Evolutionary conservation across 1,140 invertebrate species (phyloP), one percentile per base, ranked within the genome.

Genomic region (Sipha flava): DNA sequence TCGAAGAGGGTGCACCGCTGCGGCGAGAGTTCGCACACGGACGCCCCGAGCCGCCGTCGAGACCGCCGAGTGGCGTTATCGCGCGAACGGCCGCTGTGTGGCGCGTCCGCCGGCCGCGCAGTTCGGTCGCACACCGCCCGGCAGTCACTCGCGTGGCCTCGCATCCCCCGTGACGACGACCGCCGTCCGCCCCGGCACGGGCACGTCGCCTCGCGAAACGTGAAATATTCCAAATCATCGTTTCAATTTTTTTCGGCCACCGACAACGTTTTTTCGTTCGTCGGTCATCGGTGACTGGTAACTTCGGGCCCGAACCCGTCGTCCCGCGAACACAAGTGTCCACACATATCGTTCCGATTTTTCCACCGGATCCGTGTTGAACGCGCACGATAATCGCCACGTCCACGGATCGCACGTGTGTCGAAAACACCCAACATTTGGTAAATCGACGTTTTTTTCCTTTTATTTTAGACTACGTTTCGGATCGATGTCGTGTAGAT

Each of bases 181-280:
- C 5, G 29, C n/a, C 0, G 34, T 66, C 34, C 37, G 9, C n/a
- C 21, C n/a, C 62, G 62, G 9, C n/a, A n/a, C 40, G 40, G n/a
- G 47, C 18, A 43, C 12, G 37, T 18, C 43, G 37, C 5, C 37
- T 21, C 9, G 64, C 12, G 37, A 1, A 45, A 26, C 16, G 31
- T 26, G 40, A 34, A 68, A 68, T 68, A 45, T 68, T 68, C n/a
- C n/a, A n/a, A n/a, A n/a, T n/a, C n/a, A n/a, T n/a, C 62, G 62
- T 23, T 6, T 59, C 23, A 12, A 40, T 40, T 5, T 12, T 2
- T 37, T 64, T 1, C 31, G n/a, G n/a, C n/a, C n/a, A n/a, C n/a
- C n/a, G n/a, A n/a, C n/a, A n/a, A n/a, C n/a, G n/a, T n/a, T n/a
- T n/a, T n/a, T n/a, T n/a, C n/a, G n/a, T n/a, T n/a, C n/a, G n/a